Base-by-base conservation (phyloP, 2,113 vertebrate genomes). In the Drymodes brunneopygia region DNA sequence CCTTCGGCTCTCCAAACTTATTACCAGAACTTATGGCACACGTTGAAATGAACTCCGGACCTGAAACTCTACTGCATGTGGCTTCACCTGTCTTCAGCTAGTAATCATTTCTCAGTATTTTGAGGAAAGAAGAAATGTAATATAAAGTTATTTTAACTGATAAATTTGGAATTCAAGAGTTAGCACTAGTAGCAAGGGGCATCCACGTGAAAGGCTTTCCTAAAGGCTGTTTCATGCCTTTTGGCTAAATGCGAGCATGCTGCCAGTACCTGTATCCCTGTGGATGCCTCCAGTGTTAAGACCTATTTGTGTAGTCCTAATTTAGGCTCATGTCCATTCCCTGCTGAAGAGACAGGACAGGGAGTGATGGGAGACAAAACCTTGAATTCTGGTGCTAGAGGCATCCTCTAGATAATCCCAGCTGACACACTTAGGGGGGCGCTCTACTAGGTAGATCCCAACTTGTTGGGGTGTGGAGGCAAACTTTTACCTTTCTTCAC, bases 31-130 rank as follows among this genome's bases (percentile, higher is more conserved):
- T 58, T 86, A 58, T 0, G 11, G 35, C 45, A 85, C 25, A 23
- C 0, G 0, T 31, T 54, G 67, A 69, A 50, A 69, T 71, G 4
- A n/a, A 7, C 16, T 66, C 11, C 12, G 4, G 18, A 61, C 27
- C 20, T 80, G 50, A 78, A 86, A 74, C 14, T 71, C 20, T 33
- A 6, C 27, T n/a, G 6, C 5, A 0, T 44, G 9, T 40, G 23
- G 14, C 38, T 81, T 77, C n/a, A 31, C 22, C 24, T 24, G 15
- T 83, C 66, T 83, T 90, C 62, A 70, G 8, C 48, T 80, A 56
- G 18, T 31, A 89, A 78, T 64, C 1, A 25, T 79, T 78, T 81
- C 21, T 84, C 48, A 75, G 22, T 81, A 31, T 51, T 86, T 81
- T 50, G 29, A 12, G 25, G 28, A 65, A 85, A 73, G 42, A 66